Base-by-base conservation (phyloP, 1,140 invertebrate genomes). In the Drosophila repletoides region DNA sequence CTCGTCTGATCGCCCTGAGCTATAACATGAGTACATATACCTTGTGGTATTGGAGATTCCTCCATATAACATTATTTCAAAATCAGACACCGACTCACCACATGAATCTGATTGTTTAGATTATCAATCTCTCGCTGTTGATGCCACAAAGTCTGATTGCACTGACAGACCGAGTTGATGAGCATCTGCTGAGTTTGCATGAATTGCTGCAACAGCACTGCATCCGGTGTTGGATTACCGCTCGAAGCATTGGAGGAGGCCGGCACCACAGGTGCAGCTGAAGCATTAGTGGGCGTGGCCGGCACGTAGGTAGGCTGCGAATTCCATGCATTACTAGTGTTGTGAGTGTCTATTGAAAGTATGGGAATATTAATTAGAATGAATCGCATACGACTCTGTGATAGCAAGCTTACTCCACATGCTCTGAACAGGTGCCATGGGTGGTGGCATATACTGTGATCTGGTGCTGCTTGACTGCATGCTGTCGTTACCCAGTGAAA, bases 171-270 rank as follows among this genome's bases (percentile, higher is more conserved):
- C 0, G 93, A 93, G 43, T 92, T 92, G 1, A 92, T 91, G 60
- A 93, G 91, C 86, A 94, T 91, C 79, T 94, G 93, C 48, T 93
- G 91, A 12, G 93, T 93, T 73, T 93, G 92, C 59, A 92, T 90
- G 70, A 92, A 92, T 48, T 92, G 92, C 33, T 91, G 90, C 53
- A 92, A 64, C 22, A 92, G 65, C 52, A 92, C 83, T 5, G 76
- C 59, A 21, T 87, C 81, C n/a, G 63, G 31, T 2, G 63, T 70
- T 6, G 49, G 55, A 51, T 70, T 73, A n/a, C 34, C 48, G 43
- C 65, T 70, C 3, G 79, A 64, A 1, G 68, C 65, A 31, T 76
- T 83, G 2, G 84, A 79, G 31, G 88, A 73, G 19, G 45, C 48
- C 10, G 63, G 52, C 5, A 63, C 51, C 0, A 33, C 45, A 4